Conservation (phyloP, 2,113 vertebrate species). For the Anseranas semipalmata region DNA sequence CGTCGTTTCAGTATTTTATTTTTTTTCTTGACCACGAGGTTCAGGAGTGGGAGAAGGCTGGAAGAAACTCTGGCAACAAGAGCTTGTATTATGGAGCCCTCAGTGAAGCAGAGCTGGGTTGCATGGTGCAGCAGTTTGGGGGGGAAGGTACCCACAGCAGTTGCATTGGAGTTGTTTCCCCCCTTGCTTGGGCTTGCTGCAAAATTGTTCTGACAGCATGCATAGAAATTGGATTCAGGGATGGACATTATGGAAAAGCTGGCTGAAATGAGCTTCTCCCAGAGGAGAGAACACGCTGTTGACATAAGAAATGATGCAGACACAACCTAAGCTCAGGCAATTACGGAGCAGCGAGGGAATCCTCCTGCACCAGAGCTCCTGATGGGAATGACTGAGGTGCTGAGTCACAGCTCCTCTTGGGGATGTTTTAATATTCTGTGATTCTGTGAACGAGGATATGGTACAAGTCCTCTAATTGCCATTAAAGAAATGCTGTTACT, state of each 20-base stretch:
- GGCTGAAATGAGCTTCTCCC: background rate
- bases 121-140: fast-evolving
- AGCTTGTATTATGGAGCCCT: background rate
- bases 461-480: background rate
- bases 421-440: background rate
- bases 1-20: background rate
- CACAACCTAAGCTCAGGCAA: background rate
- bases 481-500: background rate
- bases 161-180: background rate
- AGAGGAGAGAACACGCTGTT: fast-evolving
- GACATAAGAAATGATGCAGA: background rate
- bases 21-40: background rate
- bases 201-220: background rate
- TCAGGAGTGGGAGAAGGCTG: background rate
- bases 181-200: background rate
- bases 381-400: background rate
- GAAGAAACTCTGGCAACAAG: background rate
- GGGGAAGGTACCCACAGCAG: background rate
- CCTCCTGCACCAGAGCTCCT: background rate
- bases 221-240: background rate
- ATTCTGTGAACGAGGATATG: background rate
- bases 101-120: background rate
- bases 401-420: background rate
- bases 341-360: background rate
- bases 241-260: fast-evolving